These are phyloP conservation scores for Epirrita christyi DNA, from an alignment of 2,888 invertebrate species.

Conservation along the genomic window DNA sequence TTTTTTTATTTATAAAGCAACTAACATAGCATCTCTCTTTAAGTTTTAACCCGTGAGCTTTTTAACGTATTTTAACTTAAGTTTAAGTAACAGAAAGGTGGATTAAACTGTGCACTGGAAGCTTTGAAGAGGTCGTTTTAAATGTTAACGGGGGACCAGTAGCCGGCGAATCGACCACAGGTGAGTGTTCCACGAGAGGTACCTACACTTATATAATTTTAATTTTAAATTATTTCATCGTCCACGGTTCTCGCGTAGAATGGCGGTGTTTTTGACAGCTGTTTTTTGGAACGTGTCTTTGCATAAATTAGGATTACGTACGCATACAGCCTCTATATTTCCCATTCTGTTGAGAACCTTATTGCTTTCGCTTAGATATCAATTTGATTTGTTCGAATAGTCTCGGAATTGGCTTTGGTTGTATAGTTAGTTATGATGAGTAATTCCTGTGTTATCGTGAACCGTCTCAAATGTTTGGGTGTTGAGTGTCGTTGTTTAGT, in stretches of 20 bases:
- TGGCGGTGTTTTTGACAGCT: constrained; percentile 51
- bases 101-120: constrained; percentile 62
- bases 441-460: constrained; percentile 39
- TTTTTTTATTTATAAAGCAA: constrained; percentile 40
- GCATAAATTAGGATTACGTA: constrained; percentile 57
- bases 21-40: constrained; percentile 63
- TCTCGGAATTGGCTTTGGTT: constrained; percentile 22
- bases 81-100: constrained; percentile 64
- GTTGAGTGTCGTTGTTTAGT: constrained; percentile 40
- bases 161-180: constrained; percentile 54
- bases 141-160: constrained; percentile 55
- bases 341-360: constrained; percentile 24
- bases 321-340: constrained; percentile 37
- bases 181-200: constrained; percentile 57
- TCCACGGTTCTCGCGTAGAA: constrained; percentile 15
- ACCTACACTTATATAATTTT: neutral
- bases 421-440: constrained; percentile 21
- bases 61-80: constrained; percentile 42
- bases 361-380: constrained; percentile 21
- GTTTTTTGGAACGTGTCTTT: constrained; percentile 55
- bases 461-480: constrained; percentile 33
- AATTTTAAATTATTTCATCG: constrained; percentile 11
- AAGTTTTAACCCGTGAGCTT: constrained; percentile 66
- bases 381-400: constrained; percentile 13
- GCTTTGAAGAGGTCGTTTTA: constrained; percentile 38